phyloP scores from a whole-genome alignment of 1,140 invertebrate species.

The Carcinoscorpius rotundicauda region DNA sequence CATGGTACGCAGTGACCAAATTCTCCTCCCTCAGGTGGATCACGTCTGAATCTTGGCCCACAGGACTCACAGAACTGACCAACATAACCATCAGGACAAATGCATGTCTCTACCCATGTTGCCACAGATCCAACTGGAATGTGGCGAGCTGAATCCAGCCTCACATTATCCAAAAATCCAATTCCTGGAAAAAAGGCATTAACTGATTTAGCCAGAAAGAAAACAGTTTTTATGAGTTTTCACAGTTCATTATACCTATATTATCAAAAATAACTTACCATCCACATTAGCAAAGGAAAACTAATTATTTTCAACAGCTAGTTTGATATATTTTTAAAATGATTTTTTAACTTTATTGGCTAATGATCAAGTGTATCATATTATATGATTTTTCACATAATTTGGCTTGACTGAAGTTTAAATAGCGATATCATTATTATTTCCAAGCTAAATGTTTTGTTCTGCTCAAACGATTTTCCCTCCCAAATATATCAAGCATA shows the following conservation, averaged over 20 bases:
- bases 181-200: conserved; percentile 42
- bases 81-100: conserved; percentile 75
- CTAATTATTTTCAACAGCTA: not conserved
- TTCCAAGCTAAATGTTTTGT: conserved; percentile 47
- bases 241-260: not conserved
- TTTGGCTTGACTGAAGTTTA: no score
- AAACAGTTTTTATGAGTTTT: not conserved
- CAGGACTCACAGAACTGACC: conserved; percentile 95
- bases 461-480: conserved; percentile 67
- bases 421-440: no score
- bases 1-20: conserved; percentile 88
- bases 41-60: conserved; percentile 78
- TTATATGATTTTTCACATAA: no score
- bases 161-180: conserved; percentile 78
- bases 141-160: conserved; percentile 66
- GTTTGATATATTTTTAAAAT: no score
- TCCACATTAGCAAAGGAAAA: not conserved
- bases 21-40: conserved; percentile 76
- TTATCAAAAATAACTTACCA: conserved; percentile 3
- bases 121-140: conserved; percentile 63
- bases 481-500: not conserved
- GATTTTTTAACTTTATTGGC: no score
- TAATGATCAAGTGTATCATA: no score
- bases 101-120: conserved; percentile 86
- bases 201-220: not conserved